Evolutionary conservation across 2,113 vertebrate species (phyloP), one percentile per base, ranked within the genome.

Genomic region (Bujurquina vittata): DNA sequence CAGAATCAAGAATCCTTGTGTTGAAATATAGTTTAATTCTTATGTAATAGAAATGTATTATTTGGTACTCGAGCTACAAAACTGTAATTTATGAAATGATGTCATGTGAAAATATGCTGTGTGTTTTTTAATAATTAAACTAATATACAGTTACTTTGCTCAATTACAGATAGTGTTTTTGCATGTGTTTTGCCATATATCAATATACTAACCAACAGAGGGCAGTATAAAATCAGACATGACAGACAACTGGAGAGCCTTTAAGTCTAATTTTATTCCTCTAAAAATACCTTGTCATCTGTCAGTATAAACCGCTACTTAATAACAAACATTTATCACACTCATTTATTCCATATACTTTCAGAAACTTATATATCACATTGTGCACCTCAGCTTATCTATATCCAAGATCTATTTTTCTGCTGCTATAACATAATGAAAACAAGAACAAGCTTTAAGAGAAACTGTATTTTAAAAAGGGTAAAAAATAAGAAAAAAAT

Each of bases 251-350:
- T 54, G 26, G 54, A 84, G 26, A 17, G 40, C 63, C 86, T 92
- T 92, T 49, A 88, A 75, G 74, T 91, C 69, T 86, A 83, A 84
- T 88, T 95, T 94, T 95, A 94, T 95, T 95, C 20, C 29, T 80
- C 85, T 90, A 89, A 88, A 94, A 91, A 89, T 73, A 52, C 29
- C 9, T 59, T 8, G 7, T 84, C 40, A 76, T 52, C 54, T 62
- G 26, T 89, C 58, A 84, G 73, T 90, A 86, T 84, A 87, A 90
- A 93, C 72, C n/a, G 75, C 77, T 75, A 33, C 43, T 83, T 26
- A 65, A 81, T 63, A 76, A 92, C 79, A 89, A 84, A 88, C 81
- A 84, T 90, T 73, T 72, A 91, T 76, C 80, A 90, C 84, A 83
- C 87, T 37, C 77, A 61, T 74, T 80, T 57, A 63, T 65, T 78